Evolutionary conservation across 2,888 invertebrate genomes (phyloP).

Genomic region (Crepidodera aurea): DNA sequence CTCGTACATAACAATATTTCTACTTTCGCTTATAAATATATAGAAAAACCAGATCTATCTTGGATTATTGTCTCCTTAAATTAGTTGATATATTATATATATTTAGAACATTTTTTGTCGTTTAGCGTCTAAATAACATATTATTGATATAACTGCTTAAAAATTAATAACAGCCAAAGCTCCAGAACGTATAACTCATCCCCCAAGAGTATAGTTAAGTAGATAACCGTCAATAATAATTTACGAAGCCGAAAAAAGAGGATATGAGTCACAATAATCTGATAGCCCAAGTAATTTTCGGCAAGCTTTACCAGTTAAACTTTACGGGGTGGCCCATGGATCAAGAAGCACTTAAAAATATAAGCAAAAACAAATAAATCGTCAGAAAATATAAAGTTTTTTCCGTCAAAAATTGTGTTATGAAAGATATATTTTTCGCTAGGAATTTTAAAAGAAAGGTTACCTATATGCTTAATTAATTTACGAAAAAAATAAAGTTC

Average conservation of each 20-base stretch:
- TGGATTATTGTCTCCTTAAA: too few species aligned
- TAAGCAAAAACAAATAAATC: not conserved
- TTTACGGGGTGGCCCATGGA: not conserved
- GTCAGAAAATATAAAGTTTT: not conserved
- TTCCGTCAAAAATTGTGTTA: not conserved
- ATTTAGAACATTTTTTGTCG: too few species aligned
- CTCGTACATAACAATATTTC: too few species aligned
- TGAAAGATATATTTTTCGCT: not conserved
- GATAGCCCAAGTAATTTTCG: constrained; percentile 45
- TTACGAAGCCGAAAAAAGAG: constrained; percentile 37
- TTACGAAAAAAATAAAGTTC: too few species aligned
- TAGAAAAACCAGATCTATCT: too few species aligned
- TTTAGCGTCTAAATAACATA: too few species aligned
- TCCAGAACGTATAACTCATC: not conserved
- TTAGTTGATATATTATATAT: too few species aligned
- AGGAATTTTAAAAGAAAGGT: too few species aligned
- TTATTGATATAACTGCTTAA: not conserved
- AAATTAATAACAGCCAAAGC: not conserved
- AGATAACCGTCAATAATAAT: constrained; percentile 48
- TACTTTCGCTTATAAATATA: too few species aligned
- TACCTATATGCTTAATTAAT: too few species aligned
- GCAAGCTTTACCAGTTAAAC: not conserved
- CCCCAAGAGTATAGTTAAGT: constrained; percentile 36
- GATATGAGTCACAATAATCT: constrained; percentile 50
- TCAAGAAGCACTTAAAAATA: not conserved